These are phyloP conservation scores for Romanogobio albipinnatus DNA, from an alignment of 2,113 vertebrate species.

Conservation along the genomic window DNA sequence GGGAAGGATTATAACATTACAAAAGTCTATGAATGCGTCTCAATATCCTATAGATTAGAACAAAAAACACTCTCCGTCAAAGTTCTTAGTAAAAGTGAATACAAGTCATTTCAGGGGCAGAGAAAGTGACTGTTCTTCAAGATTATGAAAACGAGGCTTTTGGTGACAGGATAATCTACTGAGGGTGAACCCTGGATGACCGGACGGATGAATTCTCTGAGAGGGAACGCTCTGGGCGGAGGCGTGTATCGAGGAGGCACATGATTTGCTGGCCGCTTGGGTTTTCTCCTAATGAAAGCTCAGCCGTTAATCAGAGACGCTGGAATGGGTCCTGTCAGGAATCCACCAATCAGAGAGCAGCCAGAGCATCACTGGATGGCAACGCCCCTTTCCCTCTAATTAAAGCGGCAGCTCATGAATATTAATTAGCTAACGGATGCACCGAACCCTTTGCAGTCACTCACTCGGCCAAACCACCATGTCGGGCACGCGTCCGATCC, in stretches of 20 bases:
- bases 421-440: constrained; percentile 63
- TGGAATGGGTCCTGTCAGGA: constrained; percentile 69
- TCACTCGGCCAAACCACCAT: constrained; percentile 96
- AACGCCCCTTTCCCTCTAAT: constrained; percentile 68
- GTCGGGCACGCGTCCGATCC: constrained; percentile 90
- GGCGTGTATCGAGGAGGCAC: constrained; percentile 34
- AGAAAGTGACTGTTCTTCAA: neutral
- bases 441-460: constrained; percentile 73
- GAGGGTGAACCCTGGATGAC: neutral
- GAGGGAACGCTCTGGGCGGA: neutral
- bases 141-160: neutral
- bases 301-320: constrained; percentile 67
- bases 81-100: too few species aligned
- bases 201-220: neutral
- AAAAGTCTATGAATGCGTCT: neutral
- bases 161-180: neutral
- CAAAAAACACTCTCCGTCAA: too few species aligned
- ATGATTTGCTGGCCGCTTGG: constrained; percentile 68
- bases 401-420: constrained; percentile 75
- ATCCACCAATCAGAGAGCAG: constrained; percentile 64
- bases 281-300: constrained; percentile 67
- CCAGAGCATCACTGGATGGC: constrained; percentile 62
- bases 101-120: neutral
- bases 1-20: too few species aligned
- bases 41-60: neutral